Base-by-base conservation (phyloP, 2,797 vertebrate species). In the Artibeus jamaicensis region DNA sequence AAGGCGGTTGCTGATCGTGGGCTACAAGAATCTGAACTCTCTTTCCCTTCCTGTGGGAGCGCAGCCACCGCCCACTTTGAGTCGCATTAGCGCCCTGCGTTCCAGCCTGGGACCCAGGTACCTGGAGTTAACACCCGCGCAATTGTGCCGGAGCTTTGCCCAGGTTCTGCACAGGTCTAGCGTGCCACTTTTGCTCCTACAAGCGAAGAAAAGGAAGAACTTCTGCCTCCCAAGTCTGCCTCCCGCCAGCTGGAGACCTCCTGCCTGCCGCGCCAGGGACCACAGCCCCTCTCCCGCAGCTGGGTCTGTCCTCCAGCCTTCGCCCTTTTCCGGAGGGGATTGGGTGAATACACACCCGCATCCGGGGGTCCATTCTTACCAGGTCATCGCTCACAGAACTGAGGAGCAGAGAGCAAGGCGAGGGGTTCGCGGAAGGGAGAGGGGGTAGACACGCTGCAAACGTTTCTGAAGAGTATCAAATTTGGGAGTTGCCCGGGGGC, bases 261-360 rank as follows among this genome's bases (percentile, higher is more conserved):
- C 14, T 3, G 18, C 4, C 46, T 3, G 16, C 3, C 0, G 6
- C 18, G 14, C 26, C 0, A 15, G 37, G 24, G 29, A 50, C 71
- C 18, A 4, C 65, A 19, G 77, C 77, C 59, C 21, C 4, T 34
- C 6, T 22, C n/a, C 4, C 1, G 46, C 78, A 15, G 46, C 86
- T 4, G 70, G 22, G 26, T 16, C 46, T 22, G 46, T 11, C 59
- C 29, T 16, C 37, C 32, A 2, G n/a, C n/a, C 57, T 34, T 32
- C 44, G 68, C 93, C 37, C 68, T 18, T 48, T 53, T 70, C 18
- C 37, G 16, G 2, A 6, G 62, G 0, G 2, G 39, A 42, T 39
- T 14, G 34, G 87, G 67, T 29, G 79, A 94, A 42, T 21, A 37
- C 4, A 9, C 12, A 39, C 48, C 42, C 10, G 8, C 26, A 59